Evolutionary conservation across 2,113 vertebrate species (phyloP), one percentile per base, ranked within the genome.

Genomic region (Heliornis fulica): DNA sequence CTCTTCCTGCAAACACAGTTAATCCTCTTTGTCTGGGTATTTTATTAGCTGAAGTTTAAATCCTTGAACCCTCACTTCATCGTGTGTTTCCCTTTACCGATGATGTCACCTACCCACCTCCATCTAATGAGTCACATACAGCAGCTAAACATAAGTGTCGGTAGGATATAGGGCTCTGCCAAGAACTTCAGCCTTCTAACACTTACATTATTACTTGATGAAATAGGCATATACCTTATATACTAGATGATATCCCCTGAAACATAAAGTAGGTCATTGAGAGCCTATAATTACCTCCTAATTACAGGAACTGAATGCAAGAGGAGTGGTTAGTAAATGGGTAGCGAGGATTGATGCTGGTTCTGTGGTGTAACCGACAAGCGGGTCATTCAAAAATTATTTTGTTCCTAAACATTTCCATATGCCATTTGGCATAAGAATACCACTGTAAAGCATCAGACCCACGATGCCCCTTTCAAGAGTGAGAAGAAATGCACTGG

Each of bases 1-100:
- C 36, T 68, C 25, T 63, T 57, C 60, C 71, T 95, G 84, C 81
- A 94, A 90, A 77, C 69, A 87, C 57, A 83, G 71, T 57, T 90
- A 93, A 95, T 93, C 82, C 79, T 60, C 45, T 59, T 71, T 72
- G 96, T 97, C 95, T 97, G 94, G 95, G 81, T 92, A 85, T 89
- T 94, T 97, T 91, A 92, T 95, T 91, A 94, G 56, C 80, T 84
- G 65, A 77, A 86, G 34, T 25, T 83, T 79, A 94, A 93, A 83
- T 56, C 89, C 93, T 74, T 86, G 64, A 93, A 91, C 51, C 51
- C 70, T 86, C 61, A 64, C 60, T 83, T 95, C 77, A 63, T 88
- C 91, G 76, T 82, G 86, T 60, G 59, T 83, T 95, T 95, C 83
- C 93, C 53, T 95, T 78, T 71, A 80, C 41, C 90, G 92, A 38